Evolutionary conservation across 2,888 invertebrate species (phyloP).

Genomic region (Eupithecia insigniata): DNA sequence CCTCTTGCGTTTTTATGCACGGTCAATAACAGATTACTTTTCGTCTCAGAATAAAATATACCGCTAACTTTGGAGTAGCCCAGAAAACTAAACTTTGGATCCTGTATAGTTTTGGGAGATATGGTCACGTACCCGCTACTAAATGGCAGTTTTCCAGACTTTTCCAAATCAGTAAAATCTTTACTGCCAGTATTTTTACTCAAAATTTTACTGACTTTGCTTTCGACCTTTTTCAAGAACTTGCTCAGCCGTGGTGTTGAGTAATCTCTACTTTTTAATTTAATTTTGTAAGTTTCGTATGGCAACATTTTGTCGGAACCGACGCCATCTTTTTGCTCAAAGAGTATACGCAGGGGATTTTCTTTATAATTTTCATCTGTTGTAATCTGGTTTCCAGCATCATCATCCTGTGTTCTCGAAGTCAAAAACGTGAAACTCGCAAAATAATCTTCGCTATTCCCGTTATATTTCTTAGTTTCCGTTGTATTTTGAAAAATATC

Average conservation of each 20-base stretch:
- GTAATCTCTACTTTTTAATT: slow-evolving; percentile 63
- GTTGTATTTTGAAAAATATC: slow-evolving; percentile 55
- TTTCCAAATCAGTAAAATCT: slow-evolving; percentile 54
- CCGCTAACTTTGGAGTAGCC: slow-evolving; percentile 59
- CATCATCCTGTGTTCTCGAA: slow-evolving; percentile 43
- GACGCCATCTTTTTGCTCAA: slow-evolving; percentile 77
- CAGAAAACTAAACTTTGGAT: slow-evolving; percentile 53
- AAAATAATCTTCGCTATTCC: slow-evolving; percentile 60
- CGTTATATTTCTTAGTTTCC: slow-evolving; percentile 49
- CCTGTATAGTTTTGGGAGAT: slow-evolving; percentile 51
- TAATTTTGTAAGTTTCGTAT: slow-evolving; percentile 63
- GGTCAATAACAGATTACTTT: slow-evolving; percentile 67
- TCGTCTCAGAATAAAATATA: slow-evolving; percentile 64
- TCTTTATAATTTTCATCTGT: slow-evolving; percentile 59
- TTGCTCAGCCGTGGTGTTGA: slow-evolving; percentile 59
- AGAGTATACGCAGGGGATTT: slow-evolving; percentile 68
- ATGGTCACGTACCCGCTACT: slow-evolving; percentile 68
- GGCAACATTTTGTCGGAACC: slow-evolving; percentile 68
- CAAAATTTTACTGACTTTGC: slow-evolving; percentile 62
- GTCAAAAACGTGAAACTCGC: slow-evolving; percentile 62
- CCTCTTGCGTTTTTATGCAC: slow-evolving; percentile 58
- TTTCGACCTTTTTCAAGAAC: slow-evolving; percentile 70
- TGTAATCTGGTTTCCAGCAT: slow-evolving; percentile 44
- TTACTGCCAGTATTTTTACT: slow-evolving; percentile 60
- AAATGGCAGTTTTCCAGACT: slow-evolving; percentile 63